Conservation (phyloP, 2,113 vertebrate species). For the Pachyramphus minor region DNA sequence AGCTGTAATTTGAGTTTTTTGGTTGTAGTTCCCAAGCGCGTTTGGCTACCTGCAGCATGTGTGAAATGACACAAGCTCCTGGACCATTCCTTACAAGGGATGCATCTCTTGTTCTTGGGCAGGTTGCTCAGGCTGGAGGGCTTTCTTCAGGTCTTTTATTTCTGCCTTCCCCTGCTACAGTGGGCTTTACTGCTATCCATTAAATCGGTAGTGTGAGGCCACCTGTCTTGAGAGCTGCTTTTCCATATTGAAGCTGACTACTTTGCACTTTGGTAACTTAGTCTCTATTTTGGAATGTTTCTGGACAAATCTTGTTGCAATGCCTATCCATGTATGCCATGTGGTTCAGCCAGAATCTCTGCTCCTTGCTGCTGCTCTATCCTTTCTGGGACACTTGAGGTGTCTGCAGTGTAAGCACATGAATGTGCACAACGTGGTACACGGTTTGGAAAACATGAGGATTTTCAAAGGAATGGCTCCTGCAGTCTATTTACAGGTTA, state of each 20-base stretch:
- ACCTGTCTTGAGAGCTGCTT: not conserved
- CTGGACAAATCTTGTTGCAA: not conserved
- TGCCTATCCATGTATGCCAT: not conserved
- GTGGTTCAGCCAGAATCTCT: not conserved
- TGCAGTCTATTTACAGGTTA: not conserved
- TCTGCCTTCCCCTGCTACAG: not conserved
- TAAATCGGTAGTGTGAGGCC: not conserved
- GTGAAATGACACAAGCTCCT: not conserved
- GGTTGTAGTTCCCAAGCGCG: not conserved
- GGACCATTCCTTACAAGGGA: not conserved
- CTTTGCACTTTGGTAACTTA: not conserved
- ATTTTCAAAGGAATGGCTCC: not conserved
- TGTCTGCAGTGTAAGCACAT: not conserved
- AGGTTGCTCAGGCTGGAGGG: not conserved
- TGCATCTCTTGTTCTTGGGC: not conserved
- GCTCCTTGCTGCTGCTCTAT: not conserved
- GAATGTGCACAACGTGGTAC: not conserved
- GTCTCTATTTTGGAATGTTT: not conserved
- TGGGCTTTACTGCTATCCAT: not conserved
- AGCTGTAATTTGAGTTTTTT: not conserved
- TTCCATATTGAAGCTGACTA: not conserved
- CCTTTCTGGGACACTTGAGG: accelerated
- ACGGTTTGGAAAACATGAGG: not conserved
- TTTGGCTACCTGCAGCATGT: not conserved
- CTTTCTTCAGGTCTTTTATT: not conserved